These are phyloP conservation scores for Drosophila rufa DNA, from an alignment of 1,140 invertebrate species.

Conservation along the genomic window DNA sequence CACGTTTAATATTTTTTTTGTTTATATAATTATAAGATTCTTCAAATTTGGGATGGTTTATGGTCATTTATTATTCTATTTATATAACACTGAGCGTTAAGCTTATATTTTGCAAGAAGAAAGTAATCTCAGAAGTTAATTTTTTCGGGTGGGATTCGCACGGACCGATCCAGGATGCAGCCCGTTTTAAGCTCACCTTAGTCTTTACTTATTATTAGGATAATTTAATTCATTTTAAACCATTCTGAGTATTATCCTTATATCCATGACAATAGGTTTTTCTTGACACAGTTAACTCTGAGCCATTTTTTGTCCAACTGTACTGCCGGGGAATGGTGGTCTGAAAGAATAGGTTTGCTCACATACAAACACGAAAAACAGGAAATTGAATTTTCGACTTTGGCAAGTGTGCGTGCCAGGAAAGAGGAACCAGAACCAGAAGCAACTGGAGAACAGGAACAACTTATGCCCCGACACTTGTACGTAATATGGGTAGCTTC, in stretches of 20 bases:
- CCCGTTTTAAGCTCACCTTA: too few species aligned
- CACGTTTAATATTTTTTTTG: neutral
- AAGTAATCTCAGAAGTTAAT: neutral
- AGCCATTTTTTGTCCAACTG: neutral
- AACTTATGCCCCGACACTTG: constrained; percentile 52
- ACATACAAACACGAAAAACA: constrained; percentile 81
- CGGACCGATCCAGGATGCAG: neutral
- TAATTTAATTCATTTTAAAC: neutral
- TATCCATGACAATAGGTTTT: neutral
- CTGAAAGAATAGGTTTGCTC: constrained; percentile 49
- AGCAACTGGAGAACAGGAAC: constrained; percentile 29
- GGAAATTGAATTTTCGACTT: constrained; percentile 84
- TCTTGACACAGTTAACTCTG: neutral
- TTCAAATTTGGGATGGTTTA: neutral
- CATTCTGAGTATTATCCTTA: too few species aligned
- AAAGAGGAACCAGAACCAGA: constrained; percentile 52
- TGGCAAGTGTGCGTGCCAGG: constrained; percentile 80
- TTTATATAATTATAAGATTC: neutral
- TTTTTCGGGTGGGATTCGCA: too few species aligned
- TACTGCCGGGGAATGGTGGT: constrained; percentile 6
- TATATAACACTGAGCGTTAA: neutral
- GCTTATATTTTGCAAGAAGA: too few species aligned
- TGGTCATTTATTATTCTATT: neutral
- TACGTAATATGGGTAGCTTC: constrained; percentile 43
- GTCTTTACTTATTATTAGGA: neutral